A percentile compares a stretch with the other conserved stretches of the same genome.
Evolutionary conservation across 2,888 invertebrate genomes (phyloP).

Genomic region (Aporophyla lueneburgensis): DNA sequence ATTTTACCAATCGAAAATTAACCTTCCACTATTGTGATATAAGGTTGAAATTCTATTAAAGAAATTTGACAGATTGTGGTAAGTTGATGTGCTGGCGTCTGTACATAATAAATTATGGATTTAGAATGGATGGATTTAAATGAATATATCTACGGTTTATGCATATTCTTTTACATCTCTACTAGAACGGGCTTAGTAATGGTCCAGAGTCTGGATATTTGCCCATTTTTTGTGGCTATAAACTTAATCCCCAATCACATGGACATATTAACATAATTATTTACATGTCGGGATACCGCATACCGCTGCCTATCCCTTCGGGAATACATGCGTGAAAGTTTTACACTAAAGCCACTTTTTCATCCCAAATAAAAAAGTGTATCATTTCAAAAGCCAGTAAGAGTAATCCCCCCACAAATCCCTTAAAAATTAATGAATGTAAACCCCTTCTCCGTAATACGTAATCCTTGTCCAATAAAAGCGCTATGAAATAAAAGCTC

Average conservation of each 20-base stretch:
- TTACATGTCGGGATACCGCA: too few relatives aligned
- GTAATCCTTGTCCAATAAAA: constrained; percentile 43
- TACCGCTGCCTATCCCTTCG: not conserved
- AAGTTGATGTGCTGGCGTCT: too few relatives aligned
- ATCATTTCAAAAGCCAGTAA: not conserved
- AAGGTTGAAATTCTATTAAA: too few relatives aligned
- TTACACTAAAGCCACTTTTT: not conserved
- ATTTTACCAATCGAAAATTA: too few relatives aligned
- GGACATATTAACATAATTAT: not conserved
- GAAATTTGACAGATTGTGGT: too few relatives aligned
- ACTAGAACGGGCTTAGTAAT: not conserved
- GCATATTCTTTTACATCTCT: not conserved
- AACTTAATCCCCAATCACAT: not conserved
- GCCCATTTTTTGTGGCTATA: not conserved
- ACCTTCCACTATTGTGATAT: too few relatives aligned
- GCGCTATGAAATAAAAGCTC: constrained; percentile 10
- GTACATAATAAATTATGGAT: too few relatives aligned
- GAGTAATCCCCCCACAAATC: not conserved
- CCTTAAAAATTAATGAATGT: not conserved
- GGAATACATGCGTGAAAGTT: not conserved
- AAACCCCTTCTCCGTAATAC: not conserved
- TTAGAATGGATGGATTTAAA: too few relatives aligned
- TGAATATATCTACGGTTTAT: not conserved
- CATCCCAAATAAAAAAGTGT: not conserved
- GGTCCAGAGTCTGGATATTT: not conserved